Evolutionary conservation across 2,888 invertebrate genomes (phyloP), one percentile per base, ranked within the genome.

Genomic region (Chloromyia formosa): DNA sequence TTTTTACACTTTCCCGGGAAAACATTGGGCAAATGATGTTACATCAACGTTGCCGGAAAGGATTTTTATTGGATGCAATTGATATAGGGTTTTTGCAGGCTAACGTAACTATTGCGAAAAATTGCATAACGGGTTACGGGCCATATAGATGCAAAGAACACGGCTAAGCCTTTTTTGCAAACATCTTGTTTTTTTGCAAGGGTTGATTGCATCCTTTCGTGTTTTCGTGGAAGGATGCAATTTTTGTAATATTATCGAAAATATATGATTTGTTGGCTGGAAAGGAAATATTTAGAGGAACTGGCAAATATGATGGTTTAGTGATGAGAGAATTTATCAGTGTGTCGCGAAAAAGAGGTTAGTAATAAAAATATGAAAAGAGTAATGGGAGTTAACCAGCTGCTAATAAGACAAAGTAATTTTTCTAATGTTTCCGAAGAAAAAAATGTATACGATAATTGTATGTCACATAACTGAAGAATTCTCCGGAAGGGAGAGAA

Each of bases 381-480:
- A 27, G 62, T 62, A 62, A 62, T 62, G 62, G 62, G 62, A 62
- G 62, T 62, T 62, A 62, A 62, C 62, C 62, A 62, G 62, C n/a
- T 16, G 40, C 62, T 16, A 62, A 60, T 60, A 22, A 60, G 2
- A 14, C 49, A 49, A 49, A 7, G 7, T 35, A 7, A 35, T 35
- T n/a, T n/a, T n/a, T n/a, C n/a, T n/a, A n/a, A n/a, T n/a, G n/a
- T n/a, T n/a, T n/a, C n/a, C n/a, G n/a, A n/a, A n/a, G n/a, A n/a
- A n/a, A n/a, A n/a, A n/a, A n/a, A n/a, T n/a, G n/a, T n/a, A n/a
- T n/a, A n/a, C n/a, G n/a, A n/a, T n/a, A n/a, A n/a, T n/a, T n/a
- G n/a, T n/a, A n/a, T n/a, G n/a, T n/a, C n/a, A n/a, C n/a, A n/a
- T n/a, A n/a, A n/a, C n/a, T n/a, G n/a, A n/a, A n/a, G n/a, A n/a